Evolutionary conservation across 1,140 invertebrate genomes (phyloP), one percentile per base, ranked within the genome.

Genomic region (Cataglyphis hispanica): DNA sequence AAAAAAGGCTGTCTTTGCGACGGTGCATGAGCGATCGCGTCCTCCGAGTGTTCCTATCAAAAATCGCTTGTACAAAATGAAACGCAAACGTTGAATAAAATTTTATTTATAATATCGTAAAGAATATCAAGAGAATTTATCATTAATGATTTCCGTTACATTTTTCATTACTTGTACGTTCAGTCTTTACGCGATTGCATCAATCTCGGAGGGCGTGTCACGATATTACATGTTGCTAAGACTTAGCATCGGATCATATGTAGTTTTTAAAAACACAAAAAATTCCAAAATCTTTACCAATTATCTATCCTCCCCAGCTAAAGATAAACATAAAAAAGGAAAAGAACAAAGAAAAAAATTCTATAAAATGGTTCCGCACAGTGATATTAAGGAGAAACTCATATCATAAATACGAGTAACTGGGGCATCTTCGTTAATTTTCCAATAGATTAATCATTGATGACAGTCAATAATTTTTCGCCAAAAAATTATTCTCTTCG

Each of bases 1-100:
- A 87, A 90, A 87, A 91, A 91, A 90, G 72, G 43, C 72, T 89
- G 78, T 86, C 50, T 77, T 50, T 84, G 85, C 88, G 78, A 89
- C 78, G 74, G 77, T 89, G 85, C 74, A 86, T 81, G 70, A 86
- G 77, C 88, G 74, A 76, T 80, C 77, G 37, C 88, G 72, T 63
- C 85, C 87, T 86, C 89, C 89, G 86, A 90, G 74, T 58, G 46
- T 50, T 50, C 46, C 25, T 69, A 31, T 16, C 8, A 56, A 27
- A 66, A 64, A 72, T 19, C 60, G 70, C 58, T 75, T 77, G 22
- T 16, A 74, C 50, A 50, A 43, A 81, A 61, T 31, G 5, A 61
- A 74, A 80, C 13, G 31, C 63, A 80, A 80, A 67, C n/a, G 34
- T 60, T 22, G 19, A 58, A 27, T 27, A 31, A 43, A 81, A 56